Conservation (phyloP, 2,113 vertebrate genomes). For the Vidua macroura region DNA sequence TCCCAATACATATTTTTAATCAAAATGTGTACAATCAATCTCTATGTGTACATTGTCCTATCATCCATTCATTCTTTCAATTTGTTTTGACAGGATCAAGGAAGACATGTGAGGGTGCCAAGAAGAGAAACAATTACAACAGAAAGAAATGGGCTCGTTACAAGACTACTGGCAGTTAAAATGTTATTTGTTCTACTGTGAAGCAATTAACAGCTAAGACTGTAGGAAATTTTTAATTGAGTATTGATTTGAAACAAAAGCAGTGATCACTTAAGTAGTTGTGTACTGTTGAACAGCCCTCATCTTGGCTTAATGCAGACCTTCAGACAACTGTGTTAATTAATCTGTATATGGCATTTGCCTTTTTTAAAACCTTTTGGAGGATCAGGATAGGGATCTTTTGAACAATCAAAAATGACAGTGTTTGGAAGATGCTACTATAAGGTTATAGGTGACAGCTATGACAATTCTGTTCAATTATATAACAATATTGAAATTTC, state of each 20-base stretch:
- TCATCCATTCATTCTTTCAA: background rate
- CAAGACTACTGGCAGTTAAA: conserved; percentile 35
- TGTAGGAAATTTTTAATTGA: conserved; percentile 68
- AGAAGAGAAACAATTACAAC: background rate
- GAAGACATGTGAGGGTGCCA: background rate
- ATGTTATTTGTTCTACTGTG: conserved; percentile 46
- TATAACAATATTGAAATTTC: background rate
- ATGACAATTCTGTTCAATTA: background rate
- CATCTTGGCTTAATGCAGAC: background rate
- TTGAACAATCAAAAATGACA: background rate
- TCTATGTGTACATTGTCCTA: rapidly evolving
- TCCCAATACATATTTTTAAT: background rate
- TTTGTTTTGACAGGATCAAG: background rate
- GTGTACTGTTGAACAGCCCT: conserved; percentile 37
- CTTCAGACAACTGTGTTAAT: background rate
- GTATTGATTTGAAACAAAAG: conserved; percentile 69
- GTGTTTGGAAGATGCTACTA: background rate
- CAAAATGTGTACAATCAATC: background rate
- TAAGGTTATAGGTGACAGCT: background rate
- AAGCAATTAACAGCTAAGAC: conserved; percentile 59
- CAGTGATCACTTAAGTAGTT: conserved; percentile 22
- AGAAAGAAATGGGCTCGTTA: conserved; percentile 1
- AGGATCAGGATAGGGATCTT: background rate
- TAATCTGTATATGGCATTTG: background rate
- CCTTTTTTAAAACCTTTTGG: background rate